Base-by-base conservation (phyloP, 2,888 invertebrate genomes). In the Diadromus collaris region DNA sequence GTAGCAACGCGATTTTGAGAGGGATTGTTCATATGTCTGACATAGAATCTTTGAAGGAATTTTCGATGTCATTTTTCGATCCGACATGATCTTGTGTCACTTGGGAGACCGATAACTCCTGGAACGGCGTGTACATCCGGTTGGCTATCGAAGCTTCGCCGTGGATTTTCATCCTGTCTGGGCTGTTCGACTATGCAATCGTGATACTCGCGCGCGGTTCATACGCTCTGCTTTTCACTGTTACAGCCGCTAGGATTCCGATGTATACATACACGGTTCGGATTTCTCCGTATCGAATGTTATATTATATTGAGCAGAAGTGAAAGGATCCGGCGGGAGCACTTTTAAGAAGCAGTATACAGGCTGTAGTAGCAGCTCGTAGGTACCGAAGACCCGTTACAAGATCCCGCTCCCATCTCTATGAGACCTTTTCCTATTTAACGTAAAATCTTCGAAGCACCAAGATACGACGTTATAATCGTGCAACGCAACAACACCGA, bases 291-390 rank as follows among this genome's bases (percentile, higher is more conserved):
- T 77, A 67, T 72, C 68, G 56, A 76, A 51, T 58, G 63, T 58
- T 44, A 29, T 46, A 61, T 65, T 72, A 41, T 74, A 69, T 78
- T 69, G 41, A 65, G 46, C 44, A 46, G 74, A 74, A 74, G 78
- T 78, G 74, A 78, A 78, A 74, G 74, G 74, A 74, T 70, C 70
- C 54, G 51, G 58, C 44, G 34, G 32, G 65, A 74, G 24, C 69
- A 67, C 58, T 74, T 70, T 44, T 60, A 34, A 54, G 13, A 24
- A 56, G 63, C 64, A 32, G 29, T 10, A 64, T 19, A 38, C 21
- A 32, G 63, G 19, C 60, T 41, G 60, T n/a, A 32, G 54, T 34
- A 58, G 29, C 54, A 10, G 41, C 56, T 44, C 19, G 44, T 29
- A 34, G 6, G 48, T 21, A 21, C 16, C 38, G 64, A 64, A 68